Evolutionary conservation across 1,140 invertebrate genomes (phyloP), one percentile per base, ranked within the genome.

Genomic region (Euglossa dilemma): DNA sequence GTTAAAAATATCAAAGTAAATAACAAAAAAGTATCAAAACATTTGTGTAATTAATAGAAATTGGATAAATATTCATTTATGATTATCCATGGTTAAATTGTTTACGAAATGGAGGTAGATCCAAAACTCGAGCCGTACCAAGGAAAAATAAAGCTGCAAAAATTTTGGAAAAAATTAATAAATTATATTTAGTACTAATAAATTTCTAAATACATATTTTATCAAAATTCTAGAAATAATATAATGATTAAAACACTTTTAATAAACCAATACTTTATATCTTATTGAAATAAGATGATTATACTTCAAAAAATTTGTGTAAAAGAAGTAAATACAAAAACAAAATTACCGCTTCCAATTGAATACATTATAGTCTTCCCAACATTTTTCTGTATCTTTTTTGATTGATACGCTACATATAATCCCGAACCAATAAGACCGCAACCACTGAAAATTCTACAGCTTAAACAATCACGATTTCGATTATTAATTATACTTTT

Each of bases 361-460:
- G 89, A 73, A 45, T 89, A 86, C 92, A 93, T 93, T 1, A 90
- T 80, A 16, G 76, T 80, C 84, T 89, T 92, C 52, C 89, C 90
- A 69, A 84, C 70, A 25, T n/a, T 82, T 82, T 80, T 91, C n/a
- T 90, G 79, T 50, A 91, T 90, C 84, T 91, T 91, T 80, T 90
- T 92, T 4, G 92, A 85, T 57, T 94, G 90, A 84, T 93, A 85
- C 18, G 74, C 84, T 25, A 95, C 89, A 78, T 94, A 95, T 72
- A 92, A 59, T 59, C 94, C 93, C 25, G 91, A 91, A 25, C 93
- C 93, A 66, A 94, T 87, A n/a, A 95, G 82, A 28, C 94, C 94
- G 67, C 84, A 81, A 64, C 93, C 93, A 74, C 93, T 94, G 23
- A 93, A 76, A 28, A 93, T 47, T 90, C 91, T 90, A 84, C 94